These are phyloP conservation scores for Magallana nippona DNA, from an alignment of 2,888 invertebrate genomes.

Conservation along the genomic window DNA sequence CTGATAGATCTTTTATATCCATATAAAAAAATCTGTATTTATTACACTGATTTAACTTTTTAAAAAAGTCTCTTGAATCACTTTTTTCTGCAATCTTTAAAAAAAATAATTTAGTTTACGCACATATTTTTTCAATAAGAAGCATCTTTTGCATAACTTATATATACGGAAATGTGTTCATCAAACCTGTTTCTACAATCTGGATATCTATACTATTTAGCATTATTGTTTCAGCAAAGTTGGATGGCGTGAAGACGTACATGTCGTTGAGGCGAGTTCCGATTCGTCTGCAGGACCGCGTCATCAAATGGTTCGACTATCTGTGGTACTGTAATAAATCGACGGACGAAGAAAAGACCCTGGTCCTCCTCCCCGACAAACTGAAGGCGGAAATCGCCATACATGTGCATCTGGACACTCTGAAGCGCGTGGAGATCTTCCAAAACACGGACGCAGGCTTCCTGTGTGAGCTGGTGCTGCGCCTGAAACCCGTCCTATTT, in stretches of 20 bases:
- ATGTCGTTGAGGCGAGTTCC: slow-evolving; percentile 98
- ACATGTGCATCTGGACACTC: slow-evolving; percentile 98
- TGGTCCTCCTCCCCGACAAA: slow-evolving; percentile 85
- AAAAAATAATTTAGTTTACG: no score
- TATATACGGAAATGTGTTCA: not conserved
- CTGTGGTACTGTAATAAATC: slow-evolving; percentile 99
- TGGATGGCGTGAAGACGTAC: slow-evolving; percentile 99
- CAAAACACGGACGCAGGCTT: slow-evolving; percentile 99
- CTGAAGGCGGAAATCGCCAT: slow-evolving; percentile 99
- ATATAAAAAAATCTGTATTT: no score
- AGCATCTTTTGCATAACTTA: not conserved
- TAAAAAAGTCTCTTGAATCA: no score
- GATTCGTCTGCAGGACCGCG: slow-evolving; percentile 96
- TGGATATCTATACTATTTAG: not conserved
- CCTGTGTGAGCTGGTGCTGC: slow-evolving; percentile 96
- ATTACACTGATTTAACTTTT: no score
- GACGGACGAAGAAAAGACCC: slow-evolving; percentile 93
- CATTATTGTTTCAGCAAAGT: slow-evolving; percentile 88
- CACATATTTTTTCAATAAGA: not conserved
- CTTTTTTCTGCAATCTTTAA: no score
- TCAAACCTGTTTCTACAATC: no score
- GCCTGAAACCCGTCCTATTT: slow-evolving; percentile 96
- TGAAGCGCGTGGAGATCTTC: slow-evolving; percentile 96
- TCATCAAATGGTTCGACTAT: slow-evolving; percentile 99
- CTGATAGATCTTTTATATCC: no score